Conservation (phyloP, 2,888 invertebrate genomes). For the Drosophila mimetica region DNA sequence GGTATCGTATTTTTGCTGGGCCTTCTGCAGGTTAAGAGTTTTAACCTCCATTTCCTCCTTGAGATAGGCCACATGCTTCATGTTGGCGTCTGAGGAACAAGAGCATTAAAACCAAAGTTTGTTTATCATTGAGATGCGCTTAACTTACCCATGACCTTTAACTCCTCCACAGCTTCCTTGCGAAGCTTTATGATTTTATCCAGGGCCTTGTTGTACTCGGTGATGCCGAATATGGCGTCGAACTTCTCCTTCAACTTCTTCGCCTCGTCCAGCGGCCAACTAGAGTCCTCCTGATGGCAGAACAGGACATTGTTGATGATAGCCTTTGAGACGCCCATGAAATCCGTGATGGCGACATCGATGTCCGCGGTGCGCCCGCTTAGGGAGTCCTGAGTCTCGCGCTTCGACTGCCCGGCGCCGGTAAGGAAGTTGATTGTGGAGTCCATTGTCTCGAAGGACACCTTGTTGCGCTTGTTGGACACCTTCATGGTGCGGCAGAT, state of each 20-base stretch:
- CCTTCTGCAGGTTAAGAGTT: constrained; percentile 86
- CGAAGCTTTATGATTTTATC: constrained; percentile 89
- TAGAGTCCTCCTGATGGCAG: constrained; percentile 99
- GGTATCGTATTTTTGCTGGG: constrained; percentile 87
- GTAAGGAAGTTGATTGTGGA: constrained; percentile 86
- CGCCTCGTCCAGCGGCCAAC: constrained; percentile 97
- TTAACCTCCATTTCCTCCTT: constrained; percentile 88
- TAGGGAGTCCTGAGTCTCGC: constrained; percentile 85
- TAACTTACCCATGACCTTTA: constrained; percentile 86
- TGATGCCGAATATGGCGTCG: constrained; percentile 98
- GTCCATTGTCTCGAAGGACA: constrained; percentile 88
- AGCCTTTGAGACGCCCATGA: constrained; percentile 94
- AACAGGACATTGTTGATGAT: constrained; percentile 98
- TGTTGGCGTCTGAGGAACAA: constrained; percentile 84
- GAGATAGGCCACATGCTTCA: constrained; percentile 85
- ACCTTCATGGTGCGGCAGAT: constrained; percentile 89
- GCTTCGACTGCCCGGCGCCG: constrained; percentile 68
- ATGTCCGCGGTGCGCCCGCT: constrained; percentile 90
- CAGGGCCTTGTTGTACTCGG: constrained; percentile 95
- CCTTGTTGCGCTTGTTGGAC: constrained; percentile 86
- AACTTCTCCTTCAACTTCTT: constrained; percentile 97
- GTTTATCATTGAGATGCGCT: not conserved
- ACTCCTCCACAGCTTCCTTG: constrained; percentile 86
- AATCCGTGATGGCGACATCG: constrained; percentile 89
- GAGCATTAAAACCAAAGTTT: no score